Percentiles rank a stretch among this genome's conserved stretches.
phyloP scores from a whole-genome alignment of 2,888 invertebrate genomes.

The Drosophila monieri region DNA sequence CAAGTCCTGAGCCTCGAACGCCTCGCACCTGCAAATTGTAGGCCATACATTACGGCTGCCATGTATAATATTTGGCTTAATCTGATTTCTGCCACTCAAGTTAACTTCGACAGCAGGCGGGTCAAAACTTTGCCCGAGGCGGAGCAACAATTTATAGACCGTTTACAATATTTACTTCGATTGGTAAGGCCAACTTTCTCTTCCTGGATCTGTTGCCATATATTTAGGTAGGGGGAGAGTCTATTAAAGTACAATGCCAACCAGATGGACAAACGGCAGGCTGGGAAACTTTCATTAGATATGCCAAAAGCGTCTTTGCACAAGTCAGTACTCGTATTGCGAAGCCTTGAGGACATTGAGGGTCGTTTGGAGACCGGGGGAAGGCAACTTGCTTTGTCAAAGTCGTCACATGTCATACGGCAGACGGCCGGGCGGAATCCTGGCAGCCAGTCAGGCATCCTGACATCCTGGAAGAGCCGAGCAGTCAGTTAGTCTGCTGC shows the following conservation, averaged over 20 bases:
- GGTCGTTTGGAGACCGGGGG: conserved; percentile 5
- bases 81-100: conserved; percentile 74
- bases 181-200: conserved; percentile 29
- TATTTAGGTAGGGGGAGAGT: conserved; percentile 39
- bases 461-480: conserved; percentile 39
- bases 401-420: conserved; percentile 57
- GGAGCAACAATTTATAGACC: conserved; percentile 62
- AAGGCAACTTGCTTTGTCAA: conserved; percentile 55
- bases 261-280: conserved; percentile 14
- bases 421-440: conserved; percentile 27
- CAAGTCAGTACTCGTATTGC: conserved; percentile 28
- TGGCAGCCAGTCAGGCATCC: conserved; percentile 40
- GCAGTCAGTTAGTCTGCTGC: conserved; percentile 60
- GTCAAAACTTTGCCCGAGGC: conserved; percentile 62
- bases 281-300: conserved; percentile 58
- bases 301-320: conserved; percentile 60
- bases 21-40: conserved; percentile 45
- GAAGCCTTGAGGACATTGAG: not conserved
- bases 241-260: conserved; percentile 54
- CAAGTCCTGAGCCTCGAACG: conserved; percentile 48
- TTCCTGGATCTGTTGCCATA: conserved; percentile 20
- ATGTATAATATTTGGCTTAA: conserved; percentile 70
- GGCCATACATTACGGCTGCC: conserved; percentile 35
- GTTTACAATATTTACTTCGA: conserved; percentile 54
- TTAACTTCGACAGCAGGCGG: conserved; percentile 55